Evolutionary conservation across 2,797 vertebrate genomes (phyloP).

Genomic region (Carapus acus): DNA sequence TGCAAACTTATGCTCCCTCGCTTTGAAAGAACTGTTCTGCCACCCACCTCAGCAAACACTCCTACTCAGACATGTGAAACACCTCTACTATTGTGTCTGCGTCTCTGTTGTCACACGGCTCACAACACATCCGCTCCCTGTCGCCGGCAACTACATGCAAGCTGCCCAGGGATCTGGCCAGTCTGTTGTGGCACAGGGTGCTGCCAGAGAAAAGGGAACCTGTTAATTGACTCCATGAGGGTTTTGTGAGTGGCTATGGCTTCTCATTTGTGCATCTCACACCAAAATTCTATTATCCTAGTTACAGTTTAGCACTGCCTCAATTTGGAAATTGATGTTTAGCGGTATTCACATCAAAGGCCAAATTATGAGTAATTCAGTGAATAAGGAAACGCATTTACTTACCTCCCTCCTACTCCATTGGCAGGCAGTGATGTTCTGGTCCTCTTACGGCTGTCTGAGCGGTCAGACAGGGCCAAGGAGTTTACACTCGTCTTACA

Average conservation of each 20-base stretch:
- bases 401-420: conserved; percentile 82
- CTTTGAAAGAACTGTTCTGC: too few species aligned
- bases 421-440: conserved; percentile 85
- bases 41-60: neutral
- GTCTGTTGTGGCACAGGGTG: conserved; percentile 69
- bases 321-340: too few species aligned
- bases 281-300: too few species aligned
- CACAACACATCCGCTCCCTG: conserved; percentile 63
- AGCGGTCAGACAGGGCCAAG: conserved; percentile 76
- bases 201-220: conserved; percentile 69
- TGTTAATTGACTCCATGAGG: conserved; percentile 49
- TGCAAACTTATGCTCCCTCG: too few species aligned
- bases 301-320: too few species aligned
- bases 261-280: conserved; percentile 43
- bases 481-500: conserved; percentile 75
- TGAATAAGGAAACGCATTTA: conserved; percentile 8
- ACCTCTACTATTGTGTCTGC: conserved; percentile 21
- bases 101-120: conserved; percentile 64
- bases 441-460: conserved; percentile 86
- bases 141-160: conserved; percentile 72
- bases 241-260: conserved; percentile 60
- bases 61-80: too few species aligned
- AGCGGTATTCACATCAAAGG: neutral
- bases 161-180: conserved; percentile 75
- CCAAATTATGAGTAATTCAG: neutral